Conservation (phyloP, 2,797 vertebrate species). For the Danio tinwini region DNA sequence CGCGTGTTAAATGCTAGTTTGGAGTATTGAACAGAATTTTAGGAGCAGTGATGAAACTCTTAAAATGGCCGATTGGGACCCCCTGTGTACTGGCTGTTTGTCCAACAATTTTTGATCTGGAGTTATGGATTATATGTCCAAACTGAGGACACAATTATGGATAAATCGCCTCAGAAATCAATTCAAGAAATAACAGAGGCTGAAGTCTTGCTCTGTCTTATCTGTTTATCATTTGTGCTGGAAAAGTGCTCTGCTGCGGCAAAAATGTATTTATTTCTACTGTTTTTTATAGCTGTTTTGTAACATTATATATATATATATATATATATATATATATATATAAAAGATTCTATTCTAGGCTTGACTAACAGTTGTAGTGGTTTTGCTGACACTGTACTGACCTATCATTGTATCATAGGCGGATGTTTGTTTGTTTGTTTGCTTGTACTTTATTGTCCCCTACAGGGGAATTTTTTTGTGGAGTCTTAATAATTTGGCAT, state of each 20-base stretch:
- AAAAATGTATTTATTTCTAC: no score
- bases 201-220: not conserved
- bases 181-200: not conserved
- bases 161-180: not conserved
- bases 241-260: not conserved
- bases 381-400: no score
- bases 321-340: no score
- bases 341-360: no score
- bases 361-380: no score
- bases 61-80: slow-evolving; percentile 26
- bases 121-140: slow-evolving; percentile 42
- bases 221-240: not conserved
- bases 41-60: slow-evolving; percentile 12
- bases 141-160: slow-evolving; percentile 15
- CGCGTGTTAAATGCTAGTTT: slow-evolving; percentile 14
- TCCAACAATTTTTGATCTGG: slow-evolving; percentile 35
- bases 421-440: no score
- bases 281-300: no score
- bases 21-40: slow-evolving; percentile 25
- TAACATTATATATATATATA: no score
- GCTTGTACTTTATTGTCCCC: no score
- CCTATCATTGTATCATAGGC: no score
- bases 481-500: no score
- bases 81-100: slow-evolving; percentile 28
- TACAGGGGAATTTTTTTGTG: no score